Evolutionary conservation across 2,888 invertebrate genomes (phyloP).

Genomic region (Stenichneumon culpator): DNA sequence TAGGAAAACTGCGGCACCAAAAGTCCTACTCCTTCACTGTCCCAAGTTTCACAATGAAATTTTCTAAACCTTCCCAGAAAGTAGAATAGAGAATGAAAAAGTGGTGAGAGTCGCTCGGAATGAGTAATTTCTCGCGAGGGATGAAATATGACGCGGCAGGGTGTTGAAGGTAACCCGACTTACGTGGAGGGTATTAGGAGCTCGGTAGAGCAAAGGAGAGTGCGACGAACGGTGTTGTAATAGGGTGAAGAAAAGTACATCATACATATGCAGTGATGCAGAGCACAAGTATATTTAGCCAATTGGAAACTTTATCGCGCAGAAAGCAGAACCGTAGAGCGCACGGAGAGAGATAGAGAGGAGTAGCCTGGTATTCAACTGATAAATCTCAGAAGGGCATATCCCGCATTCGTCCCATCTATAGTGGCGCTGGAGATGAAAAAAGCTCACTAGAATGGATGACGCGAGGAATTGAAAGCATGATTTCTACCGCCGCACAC

Average conservation of each 20-base stretch:
- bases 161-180: conserved; percentile 66
- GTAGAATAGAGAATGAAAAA: conserved; percentile 3
- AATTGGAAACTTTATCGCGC: not conserved
- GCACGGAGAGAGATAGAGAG: not conserved
- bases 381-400: conserved; percentile 11
- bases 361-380: conserved; percentile 39
- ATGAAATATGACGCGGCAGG: conserved; percentile 32
- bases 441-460: conserved; percentile 13
- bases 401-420: not conserved
- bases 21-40: not conserved
- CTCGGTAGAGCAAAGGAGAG: conserved; percentile 26
- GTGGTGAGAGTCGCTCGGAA: conserved; percentile 60
- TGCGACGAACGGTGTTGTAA: conserved; percentile 35
- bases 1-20: not conserved
- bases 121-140: conserved; percentile 70
- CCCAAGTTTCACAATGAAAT: not conserved
- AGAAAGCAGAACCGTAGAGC: not conserved
- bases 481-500: conserved; percentile 22
- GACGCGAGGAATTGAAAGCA: conserved; percentile 16
- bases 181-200: conserved; percentile 40
- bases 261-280: conserved; percentile 6
- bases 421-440: not conserved
- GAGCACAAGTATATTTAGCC: conserved; percentile 3
- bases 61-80: conserved; percentile 11
- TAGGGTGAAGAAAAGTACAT: conserved; percentile 45